A percentile compares a stretch with the other conserved stretches of the same genome.
Evolutionary conservation across 2,888 invertebrate genomes (phyloP).

Genomic region (Ochropleura plecta): DNA sequence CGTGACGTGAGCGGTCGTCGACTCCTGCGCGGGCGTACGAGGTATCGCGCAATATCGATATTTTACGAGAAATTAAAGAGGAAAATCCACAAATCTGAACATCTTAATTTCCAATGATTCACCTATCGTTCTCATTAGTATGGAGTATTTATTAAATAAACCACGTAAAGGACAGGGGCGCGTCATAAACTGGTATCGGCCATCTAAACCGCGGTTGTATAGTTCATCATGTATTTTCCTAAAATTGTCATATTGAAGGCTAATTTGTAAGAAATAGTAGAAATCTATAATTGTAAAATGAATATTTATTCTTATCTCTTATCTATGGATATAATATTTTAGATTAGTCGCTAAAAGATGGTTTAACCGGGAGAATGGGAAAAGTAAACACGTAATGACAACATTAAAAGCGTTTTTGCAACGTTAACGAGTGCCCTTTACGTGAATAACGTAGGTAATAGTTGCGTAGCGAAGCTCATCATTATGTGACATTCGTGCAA

Average conservation of each 20-base stretch:
- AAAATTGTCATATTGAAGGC: slow-evolving; percentile 27
- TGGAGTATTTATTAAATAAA: slow-evolving; percentile 22
- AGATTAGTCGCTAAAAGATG: neutral
- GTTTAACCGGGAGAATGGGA: neutral
- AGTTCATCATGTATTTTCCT: slow-evolving; percentile 33
- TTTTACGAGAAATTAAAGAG: slow-evolving; percentile 71
- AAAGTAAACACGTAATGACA: neutral
- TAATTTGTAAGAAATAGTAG: neutral
- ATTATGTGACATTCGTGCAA: slow-evolving; percentile 68
- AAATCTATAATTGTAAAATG: neutral
- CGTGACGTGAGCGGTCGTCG: slow-evolving; percentile 77
- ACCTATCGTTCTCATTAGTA: slow-evolving; percentile 52
- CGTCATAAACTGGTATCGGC: slow-evolving; percentile 40
- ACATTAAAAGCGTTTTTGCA: slow-evolving; percentile 21
- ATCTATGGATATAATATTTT: neutral
- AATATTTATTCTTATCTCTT: neutral
- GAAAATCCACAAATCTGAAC: slow-evolving; percentile 68
- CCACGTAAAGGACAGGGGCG: slow-evolving; percentile 11
- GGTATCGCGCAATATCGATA: slow-evolving; percentile 59
- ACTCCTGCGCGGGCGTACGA: slow-evolving; percentile 70
- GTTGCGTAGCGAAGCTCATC: slow-evolving; percentile 51
- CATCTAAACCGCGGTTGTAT: slow-evolving; percentile 7
- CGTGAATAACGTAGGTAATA: slow-evolving; percentile 24
- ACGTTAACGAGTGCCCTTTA: slow-evolving; percentile 21
- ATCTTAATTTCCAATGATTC: slow-evolving; percentile 70